Evolutionary conservation across 2,113 vertebrate species (phyloP).

Genomic region (Lycocorax pyrrhopterus): DNA sequence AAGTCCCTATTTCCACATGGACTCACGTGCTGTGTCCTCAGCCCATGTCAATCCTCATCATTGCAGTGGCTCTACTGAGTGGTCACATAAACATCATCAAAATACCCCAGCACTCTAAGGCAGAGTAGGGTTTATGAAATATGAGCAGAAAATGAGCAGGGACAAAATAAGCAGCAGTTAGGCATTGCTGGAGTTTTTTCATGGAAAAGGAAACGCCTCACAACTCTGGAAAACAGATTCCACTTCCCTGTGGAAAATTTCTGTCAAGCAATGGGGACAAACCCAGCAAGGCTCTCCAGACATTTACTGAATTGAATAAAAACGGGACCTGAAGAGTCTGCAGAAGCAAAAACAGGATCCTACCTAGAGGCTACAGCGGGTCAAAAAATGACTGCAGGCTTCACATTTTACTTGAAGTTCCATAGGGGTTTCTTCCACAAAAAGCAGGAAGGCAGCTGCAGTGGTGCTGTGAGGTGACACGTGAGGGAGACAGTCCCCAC

Average conservation of each 20-base stretch:
- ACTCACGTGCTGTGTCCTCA: rapidly evolving
- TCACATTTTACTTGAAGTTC: neutral
- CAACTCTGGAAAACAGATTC: neutral
- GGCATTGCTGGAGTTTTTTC: rapidly evolving
- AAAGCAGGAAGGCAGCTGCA: neutral
- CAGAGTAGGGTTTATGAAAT: neutral
- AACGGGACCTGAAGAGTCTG: neutral
- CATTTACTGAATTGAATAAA: neutral
- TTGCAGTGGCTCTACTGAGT: neutral
- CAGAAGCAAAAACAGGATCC: rapidly evolving
- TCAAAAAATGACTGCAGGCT: neutral
- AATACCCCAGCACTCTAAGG: neutral
- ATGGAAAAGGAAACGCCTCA: neutral
- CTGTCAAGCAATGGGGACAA: neutral
- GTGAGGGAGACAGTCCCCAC: neutral
- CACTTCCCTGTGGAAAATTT: neutral
- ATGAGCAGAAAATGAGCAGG: neutral
- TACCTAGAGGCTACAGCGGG: rapidly evolving
- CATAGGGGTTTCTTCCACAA: rapidly evolving
- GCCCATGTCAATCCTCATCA: neutral
- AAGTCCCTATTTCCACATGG: neutral
- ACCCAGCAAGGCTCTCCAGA: neutral
- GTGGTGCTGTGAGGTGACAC: neutral
- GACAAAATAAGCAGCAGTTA: neutral
- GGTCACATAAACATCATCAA: neutral